A percentile compares a stretch with the other conserved stretches of the same genome.
Conservation (phyloP, 2,113 vertebrate genomes). For the Rhynchomys soricoides region DNA sequence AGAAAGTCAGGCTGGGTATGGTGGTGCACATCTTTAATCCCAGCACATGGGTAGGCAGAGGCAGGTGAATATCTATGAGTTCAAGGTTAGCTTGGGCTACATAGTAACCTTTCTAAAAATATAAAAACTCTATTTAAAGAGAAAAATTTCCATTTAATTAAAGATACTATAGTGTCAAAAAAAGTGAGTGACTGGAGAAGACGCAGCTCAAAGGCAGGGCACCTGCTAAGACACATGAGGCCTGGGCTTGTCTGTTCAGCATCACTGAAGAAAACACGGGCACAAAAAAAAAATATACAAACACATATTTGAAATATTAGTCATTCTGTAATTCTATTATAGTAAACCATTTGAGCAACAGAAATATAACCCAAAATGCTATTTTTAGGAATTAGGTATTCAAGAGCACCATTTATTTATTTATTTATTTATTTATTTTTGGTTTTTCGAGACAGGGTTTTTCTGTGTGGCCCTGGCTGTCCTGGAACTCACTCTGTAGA, state of each 20-base stretch:
- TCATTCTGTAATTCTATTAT: slow-evolving; percentile 2
- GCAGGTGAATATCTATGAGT: background rate
- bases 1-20: background rate
- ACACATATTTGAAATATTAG: background rate
- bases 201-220: background rate
- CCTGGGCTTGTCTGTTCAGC: background rate
- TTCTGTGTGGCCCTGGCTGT: too few relatives aligned
- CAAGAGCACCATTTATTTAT: background rate
- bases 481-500: too few relatives aligned
- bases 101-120: background rate
- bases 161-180: background rate
- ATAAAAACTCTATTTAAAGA: background rate
- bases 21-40: background rate
- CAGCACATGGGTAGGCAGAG: background rate
- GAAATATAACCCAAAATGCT: slow-evolving; percentile 34
- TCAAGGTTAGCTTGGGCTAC: background rate
- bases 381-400: slow-evolving; percentile 53
- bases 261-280: background rate
- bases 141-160: background rate
- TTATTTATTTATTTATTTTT: too few relatives aligned
- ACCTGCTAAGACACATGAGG: background rate
- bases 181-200: background rate
- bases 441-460: too few relatives aligned
- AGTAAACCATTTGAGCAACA: slow-evolving; percentile 39
- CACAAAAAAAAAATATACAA: background rate